Conservation (phyloP, 2,888 invertebrate genomes). For the Pristionchus entomophagus region DNA sequence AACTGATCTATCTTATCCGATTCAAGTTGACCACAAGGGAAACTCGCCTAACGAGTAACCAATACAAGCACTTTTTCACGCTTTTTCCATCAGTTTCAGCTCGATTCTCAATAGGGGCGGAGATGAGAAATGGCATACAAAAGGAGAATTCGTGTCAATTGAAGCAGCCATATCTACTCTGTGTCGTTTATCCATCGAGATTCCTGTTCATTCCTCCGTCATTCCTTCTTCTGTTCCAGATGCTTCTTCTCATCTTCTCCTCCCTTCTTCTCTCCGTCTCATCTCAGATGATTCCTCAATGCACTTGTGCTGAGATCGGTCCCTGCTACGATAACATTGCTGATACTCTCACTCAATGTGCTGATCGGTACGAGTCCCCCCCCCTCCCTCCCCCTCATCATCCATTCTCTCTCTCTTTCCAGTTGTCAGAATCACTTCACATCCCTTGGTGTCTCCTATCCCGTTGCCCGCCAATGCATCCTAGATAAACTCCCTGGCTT, state of each 20-base stretch:
- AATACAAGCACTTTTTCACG: background rate
- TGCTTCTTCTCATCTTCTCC: background rate
- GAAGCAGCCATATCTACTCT: background rate
- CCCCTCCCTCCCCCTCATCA: background rate
- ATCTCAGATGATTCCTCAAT: conserved; percentile 44
- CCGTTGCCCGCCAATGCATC: conserved; percentile 37
- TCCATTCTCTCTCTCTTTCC: background rate
- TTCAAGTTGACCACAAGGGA: background rate
- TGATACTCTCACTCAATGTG: background rate
- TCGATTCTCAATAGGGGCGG: conserved; percentile 8
- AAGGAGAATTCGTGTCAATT: background rate
- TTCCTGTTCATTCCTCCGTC: background rate
- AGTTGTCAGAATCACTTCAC: conserved; percentile 49
- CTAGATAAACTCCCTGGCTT: background rate
- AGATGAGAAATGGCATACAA: background rate
- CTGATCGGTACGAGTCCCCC: background rate
- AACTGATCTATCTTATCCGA: background rate
- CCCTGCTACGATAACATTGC: conserved; percentile 40
- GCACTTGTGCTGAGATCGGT: conserved; percentile 3
- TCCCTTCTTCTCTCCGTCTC: conserved; percentile 11
- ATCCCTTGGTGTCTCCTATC: conserved; percentile 19
- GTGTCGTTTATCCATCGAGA: background rate
- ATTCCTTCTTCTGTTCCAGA: background rate
- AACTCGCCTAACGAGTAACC: conserved; percentile 1
- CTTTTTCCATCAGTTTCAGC: conserved; percentile 13